Evolutionary conservation across 2,113 vertebrate genomes (phyloP).

Genomic region (Oncorhynchus kisutch): DNA sequence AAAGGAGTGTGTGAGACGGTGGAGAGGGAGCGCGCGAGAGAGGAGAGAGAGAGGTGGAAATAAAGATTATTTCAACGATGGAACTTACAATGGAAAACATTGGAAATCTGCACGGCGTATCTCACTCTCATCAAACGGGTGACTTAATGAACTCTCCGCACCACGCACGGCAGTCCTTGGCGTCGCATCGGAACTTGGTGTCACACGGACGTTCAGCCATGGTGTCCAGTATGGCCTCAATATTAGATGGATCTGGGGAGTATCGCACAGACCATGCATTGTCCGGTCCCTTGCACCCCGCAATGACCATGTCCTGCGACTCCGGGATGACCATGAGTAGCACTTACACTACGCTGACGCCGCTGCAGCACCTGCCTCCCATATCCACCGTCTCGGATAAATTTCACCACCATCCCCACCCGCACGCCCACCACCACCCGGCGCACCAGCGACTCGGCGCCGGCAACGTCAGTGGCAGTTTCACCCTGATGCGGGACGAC

Average conservation of each 20-base stretch:
- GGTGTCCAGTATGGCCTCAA: constrained; percentile 89
- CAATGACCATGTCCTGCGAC: constrained; percentile 97
- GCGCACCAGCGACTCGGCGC: constrained; percentile 85
- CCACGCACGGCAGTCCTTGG: constrained; percentile 82
- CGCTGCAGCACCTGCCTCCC: constrained; percentile 94
- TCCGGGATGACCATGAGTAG: constrained; percentile 90
- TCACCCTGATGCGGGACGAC: constrained; percentile 95
- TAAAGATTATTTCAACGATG: constrained; percentile 75
- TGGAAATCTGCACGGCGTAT: constrained; percentile 87
- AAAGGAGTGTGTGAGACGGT: constrained; percentile 64
- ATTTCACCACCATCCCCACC: constrained; percentile 89
- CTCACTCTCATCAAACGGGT: constrained; percentile 86
- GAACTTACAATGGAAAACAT: constrained; percentile 97
- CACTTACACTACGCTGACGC: constrained; percentile 95
- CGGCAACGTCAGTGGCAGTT: constrained; percentile 93
- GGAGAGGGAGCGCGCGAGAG: constrained; percentile 53
- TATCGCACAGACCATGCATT: constrained; percentile 89
- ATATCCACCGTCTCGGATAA: constrained; percentile 96
- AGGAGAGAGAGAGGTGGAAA: constrained; percentile 64
- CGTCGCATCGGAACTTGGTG: constrained; percentile 88
- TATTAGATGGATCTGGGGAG: constrained; percentile 87
- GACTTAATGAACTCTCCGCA: constrained; percentile 91
- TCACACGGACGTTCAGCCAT: constrained; percentile 87
- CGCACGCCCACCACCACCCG: constrained; percentile 86
- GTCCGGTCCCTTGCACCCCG: constrained; percentile 87